Evolutionary conservation across 1,140 invertebrate genomes (phyloP).

Genomic region (Brevipalpus yothersi): DNA sequence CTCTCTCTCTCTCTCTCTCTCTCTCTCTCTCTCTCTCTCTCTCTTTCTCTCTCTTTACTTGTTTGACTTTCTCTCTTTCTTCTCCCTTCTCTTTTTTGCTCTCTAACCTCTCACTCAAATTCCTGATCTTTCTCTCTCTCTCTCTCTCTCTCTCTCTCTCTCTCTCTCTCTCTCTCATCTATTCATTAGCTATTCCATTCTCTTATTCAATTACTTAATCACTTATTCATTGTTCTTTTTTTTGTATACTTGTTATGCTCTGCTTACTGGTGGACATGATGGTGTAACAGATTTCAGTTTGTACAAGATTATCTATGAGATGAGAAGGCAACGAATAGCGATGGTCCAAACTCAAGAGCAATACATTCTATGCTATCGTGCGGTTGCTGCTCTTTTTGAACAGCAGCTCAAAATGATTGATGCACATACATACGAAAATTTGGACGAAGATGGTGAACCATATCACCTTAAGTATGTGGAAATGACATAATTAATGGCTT

Average conservation of each 20-base stretch:
- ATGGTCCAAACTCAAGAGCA: constrained; percentile 34
- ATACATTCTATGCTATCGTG: constrained; percentile 27
- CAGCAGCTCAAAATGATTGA: constrained; percentile 30
- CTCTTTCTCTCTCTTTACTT: no score
- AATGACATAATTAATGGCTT: not conserved
- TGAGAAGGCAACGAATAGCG: constrained; percentile 32
- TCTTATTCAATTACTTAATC: not conserved
- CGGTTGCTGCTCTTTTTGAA: constrained; percentile 27
- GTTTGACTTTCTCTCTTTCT: no score
- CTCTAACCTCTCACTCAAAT: no score
- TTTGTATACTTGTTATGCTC: not conserved
- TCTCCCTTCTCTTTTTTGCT: no score
- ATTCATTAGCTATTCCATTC: not conserved
- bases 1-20: no score
- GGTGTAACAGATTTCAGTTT: constrained; percentile 24
- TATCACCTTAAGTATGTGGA: not conserved
- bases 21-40: no score
- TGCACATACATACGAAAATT: constrained; percentile 30
- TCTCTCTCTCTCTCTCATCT: no score
- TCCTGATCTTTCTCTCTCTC: no score
- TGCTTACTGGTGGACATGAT: constrained; percentile 13
- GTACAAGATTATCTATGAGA: constrained; percentile 27
- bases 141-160: no score
- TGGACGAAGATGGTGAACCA: constrained; percentile 18
- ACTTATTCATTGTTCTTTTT: not conserved